Base-by-base conservation (phyloP, 1,140 invertebrate genomes). In the Laodelphax striatellus region DNA sequence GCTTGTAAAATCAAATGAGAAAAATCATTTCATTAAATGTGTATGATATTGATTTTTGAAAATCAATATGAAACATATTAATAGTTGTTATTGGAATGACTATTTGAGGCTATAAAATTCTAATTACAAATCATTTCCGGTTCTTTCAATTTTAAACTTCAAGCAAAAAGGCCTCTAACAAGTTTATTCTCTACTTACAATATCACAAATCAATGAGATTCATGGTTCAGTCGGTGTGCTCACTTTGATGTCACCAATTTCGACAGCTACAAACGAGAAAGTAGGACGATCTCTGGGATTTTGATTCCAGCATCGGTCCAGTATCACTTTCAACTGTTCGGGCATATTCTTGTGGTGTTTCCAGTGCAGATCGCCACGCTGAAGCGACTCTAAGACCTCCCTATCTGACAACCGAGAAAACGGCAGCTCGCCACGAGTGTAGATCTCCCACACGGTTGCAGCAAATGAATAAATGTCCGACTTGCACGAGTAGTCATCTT, bases 401-500 rank as follows among this genome's bases (percentile, higher is more conserved):
- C 86, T 86, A 68, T 93, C 89, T 66, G 82, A 85, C 56, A 90
- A 75, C 63, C 90, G 87, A 10, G 83, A 81, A 67, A 93, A 92
- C 0, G 94, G 94, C 44, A 93, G 73, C 66, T 90, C 86, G 0
- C 90, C 93, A 71, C 89, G 85, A 58, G 86, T 83, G 71, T 92
- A 92, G 16, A 94, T 83, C 73, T 98, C 94, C 91, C 92, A 97
- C 22, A 92, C 81, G 1, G 95, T 77, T 14, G 88, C 88, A 0
- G 87, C 92, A 70, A 87, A 97, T 61, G 92, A 87, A 77, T 92
- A 98, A 0, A 96, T 89, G 72, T 97, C 94, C 70, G 91, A 94
- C 70, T 96, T 93, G 5, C 88, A 90, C 0, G 92, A 94, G 70
- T 88, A 95, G 64, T 94, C 91, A 64, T 93, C 90, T 73, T 95